Base-by-base conservation (phyloP, 1,140 invertebrate species). In the Drosophila gunungcola region DNA sequence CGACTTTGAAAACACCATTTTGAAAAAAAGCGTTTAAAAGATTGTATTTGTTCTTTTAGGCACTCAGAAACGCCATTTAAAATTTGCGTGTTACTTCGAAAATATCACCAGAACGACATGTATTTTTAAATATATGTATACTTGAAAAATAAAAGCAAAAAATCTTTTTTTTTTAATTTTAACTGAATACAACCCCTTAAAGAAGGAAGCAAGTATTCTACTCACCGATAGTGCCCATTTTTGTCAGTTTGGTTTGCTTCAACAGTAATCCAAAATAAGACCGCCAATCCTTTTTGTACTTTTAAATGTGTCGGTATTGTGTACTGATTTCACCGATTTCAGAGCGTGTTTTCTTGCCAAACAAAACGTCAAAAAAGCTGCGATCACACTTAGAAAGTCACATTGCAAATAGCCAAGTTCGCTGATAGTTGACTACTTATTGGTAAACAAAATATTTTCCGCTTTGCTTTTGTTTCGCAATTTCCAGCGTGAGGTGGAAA, bases 221-320 rank as follows among this genome's bases (percentile, higher is more conserved):
- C 76, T 88, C 13, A 88, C 83, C 83, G 53, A 88, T 84, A 32
- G 83, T 88, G 57, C 84, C 84, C 83, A 88, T 88, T 77, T 89
- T 54, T 25, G 34, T 9, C 34, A n/a, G 42, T 12, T 48, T 56
- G 12, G 27, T 48, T 63, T 32, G 39, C 39, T 43, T 38, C 56
- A 12, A 46, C 45, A 48, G 46, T 76, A 65, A 70, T 84, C 70
- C 75, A 62, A 86, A 56, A 42, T 36, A 42, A 25, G n/a, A 67
- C 39, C 36, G 12, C 25, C 41, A 63, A 52, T 86, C 60, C 46
- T 27, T 25, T 48, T 58, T 46, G 7, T 27, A 41, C 12, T 42
- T 12, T 54, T 49, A 38, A 38, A 11, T 27, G 36, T 45, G 10
- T 11, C 13, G 41, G 56, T 53, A 12, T 60, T 10, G 42, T 39